These are phyloP conservation scores for Cuniculus paca DNA, from an alignment of 2,797 vertebrate genomes.

Conservation along the genomic window DNA sequence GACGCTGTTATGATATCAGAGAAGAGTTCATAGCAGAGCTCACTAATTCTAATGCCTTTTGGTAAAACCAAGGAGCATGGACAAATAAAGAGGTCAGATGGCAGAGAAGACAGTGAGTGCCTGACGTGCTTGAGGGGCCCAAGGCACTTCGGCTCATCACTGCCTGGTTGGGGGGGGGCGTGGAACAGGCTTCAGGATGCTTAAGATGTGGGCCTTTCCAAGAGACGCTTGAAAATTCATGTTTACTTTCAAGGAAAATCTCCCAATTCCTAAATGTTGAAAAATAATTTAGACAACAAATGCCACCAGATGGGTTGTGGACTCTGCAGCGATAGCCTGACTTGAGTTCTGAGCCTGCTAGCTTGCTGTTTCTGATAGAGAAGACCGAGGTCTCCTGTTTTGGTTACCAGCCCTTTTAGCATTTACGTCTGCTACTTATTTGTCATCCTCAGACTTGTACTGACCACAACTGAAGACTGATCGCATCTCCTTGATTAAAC, in stretches of 20 bases:
- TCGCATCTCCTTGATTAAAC: neutral
- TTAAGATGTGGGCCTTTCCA: neutral
- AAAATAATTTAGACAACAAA: neutral
- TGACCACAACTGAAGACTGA: neutral
- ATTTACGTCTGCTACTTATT: neutral
- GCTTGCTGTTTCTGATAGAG: neutral
- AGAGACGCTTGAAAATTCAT: neutral
- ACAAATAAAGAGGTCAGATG: neutral
- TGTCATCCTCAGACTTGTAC: neutral
- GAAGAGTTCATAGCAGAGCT: neutral
- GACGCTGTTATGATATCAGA: neutral
- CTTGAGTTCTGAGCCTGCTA: neutral
- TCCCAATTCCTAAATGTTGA: neutral
- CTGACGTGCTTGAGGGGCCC: rapidly evolving
- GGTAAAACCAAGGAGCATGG: neutral
- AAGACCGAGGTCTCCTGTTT: neutral
- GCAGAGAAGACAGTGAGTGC: neutral
- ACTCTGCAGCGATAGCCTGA: neutral
- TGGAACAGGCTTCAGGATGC: neutral
- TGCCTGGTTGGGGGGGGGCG: too few species aligned
- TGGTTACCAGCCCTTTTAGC: neutral
- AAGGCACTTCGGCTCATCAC: neutral
- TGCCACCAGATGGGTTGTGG: neutral
- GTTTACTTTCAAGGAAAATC: neutral
- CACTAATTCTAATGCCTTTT: neutral